These are phyloP conservation scores for Murina feae DNA, from an alignment of 2,113 vertebrate species.

Conservation along the genomic window DNA sequence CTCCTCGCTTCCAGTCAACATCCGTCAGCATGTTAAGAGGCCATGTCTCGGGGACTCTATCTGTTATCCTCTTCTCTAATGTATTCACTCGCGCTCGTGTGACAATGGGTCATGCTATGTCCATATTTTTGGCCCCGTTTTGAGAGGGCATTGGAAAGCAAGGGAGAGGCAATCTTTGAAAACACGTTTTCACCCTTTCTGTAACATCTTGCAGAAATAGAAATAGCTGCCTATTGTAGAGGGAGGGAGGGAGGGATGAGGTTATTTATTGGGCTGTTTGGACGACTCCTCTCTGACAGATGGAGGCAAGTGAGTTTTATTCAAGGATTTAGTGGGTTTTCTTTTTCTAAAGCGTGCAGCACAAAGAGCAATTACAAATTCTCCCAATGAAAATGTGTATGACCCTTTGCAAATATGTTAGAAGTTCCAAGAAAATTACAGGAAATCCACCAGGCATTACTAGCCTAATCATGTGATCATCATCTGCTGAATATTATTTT, in stretches of 20 bases:
- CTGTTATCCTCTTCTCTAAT: not conserved
- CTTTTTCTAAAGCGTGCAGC: not conserved
- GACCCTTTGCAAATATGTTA: conserved; percentile 43
- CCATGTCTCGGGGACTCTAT: not conserved
- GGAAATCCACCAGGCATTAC: conserved; percentile 14
- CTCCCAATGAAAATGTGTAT: conserved; percentile 51
- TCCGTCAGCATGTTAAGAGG: not conserved
- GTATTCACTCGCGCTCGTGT: not conserved
- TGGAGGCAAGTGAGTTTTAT: conserved; percentile 59
- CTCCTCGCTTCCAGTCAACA: not conserved
- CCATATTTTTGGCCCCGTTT: not conserved
- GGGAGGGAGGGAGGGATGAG: not conserved
- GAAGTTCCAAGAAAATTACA: conserved; percentile 49
- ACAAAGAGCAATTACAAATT: conserved; percentile 44
- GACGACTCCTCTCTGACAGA: conserved; percentile 62
- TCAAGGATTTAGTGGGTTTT: conserved; percentile 47
- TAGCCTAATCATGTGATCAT: not conserved
- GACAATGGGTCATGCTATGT: not conserved
- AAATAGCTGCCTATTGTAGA: not conserved
- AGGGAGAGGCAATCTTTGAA: not conserved
- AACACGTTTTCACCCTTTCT: not conserved
- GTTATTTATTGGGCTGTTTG: conserved; percentile 22
- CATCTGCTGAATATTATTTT: conserved; percentile 12
- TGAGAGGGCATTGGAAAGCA: not conserved
- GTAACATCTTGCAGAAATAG: not conserved